Conservation (phyloP, 1,140 invertebrate species). For the Drosophila mojavensis region DNA sequence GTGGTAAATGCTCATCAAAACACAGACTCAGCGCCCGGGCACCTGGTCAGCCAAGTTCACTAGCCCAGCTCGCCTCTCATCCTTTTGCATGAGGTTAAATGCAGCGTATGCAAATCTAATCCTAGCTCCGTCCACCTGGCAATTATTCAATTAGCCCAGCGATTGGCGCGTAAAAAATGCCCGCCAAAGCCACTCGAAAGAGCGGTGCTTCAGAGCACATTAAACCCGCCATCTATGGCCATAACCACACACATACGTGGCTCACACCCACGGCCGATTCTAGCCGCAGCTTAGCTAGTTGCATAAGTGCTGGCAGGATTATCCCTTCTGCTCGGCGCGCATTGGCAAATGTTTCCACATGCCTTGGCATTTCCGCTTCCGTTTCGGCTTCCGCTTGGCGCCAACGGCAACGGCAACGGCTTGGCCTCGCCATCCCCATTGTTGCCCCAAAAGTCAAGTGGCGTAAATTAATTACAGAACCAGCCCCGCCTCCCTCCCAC, state of each 20-base stretch:
- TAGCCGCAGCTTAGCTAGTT: slow-evolving; percentile 41
- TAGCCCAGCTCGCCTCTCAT: not conserved
- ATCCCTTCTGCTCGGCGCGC: slow-evolving; percentile 47
- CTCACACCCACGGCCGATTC: slow-evolving; percentile 3
- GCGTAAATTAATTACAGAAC: slow-evolving; percentile 76
- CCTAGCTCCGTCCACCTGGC: slow-evolving; percentile 52
- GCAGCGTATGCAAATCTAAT: slow-evolving; percentile 46
- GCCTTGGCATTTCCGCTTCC: slow-evolving; percentile 65
- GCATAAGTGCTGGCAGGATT: slow-evolving; percentile 56
- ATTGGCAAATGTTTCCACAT: slow-evolving; percentile 78
- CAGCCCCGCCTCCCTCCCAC: slow-evolving; percentile 6
- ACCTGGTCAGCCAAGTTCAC: slow-evolving; percentile 39
- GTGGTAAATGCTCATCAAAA: slow-evolving; percentile 67
- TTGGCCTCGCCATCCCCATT: slow-evolving; percentile 38
- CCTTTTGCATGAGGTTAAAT: slow-evolving; percentile 41
- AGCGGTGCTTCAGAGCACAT: slow-evolving; percentile 17
- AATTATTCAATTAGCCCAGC: slow-evolving; percentile 70
- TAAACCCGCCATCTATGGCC: slow-evolving; percentile 2
- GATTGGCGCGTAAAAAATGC: slow-evolving; percentile 65
- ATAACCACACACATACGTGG: not conserved
- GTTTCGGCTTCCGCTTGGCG: slow-evolving; percentile 43
- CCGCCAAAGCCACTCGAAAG: slow-evolving; percentile 37
- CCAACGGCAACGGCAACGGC: slow-evolving; percentile 5
- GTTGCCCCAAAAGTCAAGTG: slow-evolving; percentile 65
- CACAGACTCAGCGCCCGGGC: slow-evolving; percentile 30